These are phyloP conservation scores for Malurus elegans DNA, from an alignment of 2,113 vertebrate genomes.

Conservation along the genomic window DNA sequence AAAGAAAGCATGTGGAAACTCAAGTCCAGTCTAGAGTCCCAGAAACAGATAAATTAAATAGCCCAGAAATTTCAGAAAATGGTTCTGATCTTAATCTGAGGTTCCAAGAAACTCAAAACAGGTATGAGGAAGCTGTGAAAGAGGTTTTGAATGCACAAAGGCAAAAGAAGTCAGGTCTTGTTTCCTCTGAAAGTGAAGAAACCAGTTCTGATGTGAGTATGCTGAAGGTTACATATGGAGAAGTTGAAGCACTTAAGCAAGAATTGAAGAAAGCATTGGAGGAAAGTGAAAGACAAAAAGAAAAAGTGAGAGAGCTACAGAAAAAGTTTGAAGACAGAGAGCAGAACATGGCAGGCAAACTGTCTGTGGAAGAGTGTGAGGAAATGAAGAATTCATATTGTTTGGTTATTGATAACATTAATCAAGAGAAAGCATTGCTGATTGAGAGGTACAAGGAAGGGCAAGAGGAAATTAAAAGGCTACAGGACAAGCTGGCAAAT, in stretches of 20 bases:
- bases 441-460: constrained; percentile 86
- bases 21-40: constrained; percentile 70
- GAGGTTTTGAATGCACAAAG: constrained; percentile 78
- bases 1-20: constrained; percentile 76
- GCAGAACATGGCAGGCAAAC: not conserved
- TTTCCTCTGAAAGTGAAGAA: constrained; percentile 55
- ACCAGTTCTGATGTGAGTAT: constrained; percentile 60
- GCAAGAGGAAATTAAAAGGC: constrained; percentile 86
- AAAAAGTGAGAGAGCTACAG: constrained; percentile 79
- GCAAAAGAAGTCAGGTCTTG: constrained; percentile 65
- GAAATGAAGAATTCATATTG: constrained; percentile 78
- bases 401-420: constrained; percentile 77
- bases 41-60: constrained; percentile 44
- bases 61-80: constrained; percentile 78
- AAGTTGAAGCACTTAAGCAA: constrained; percentile 77
- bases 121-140: constrained; percentile 78
- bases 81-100: constrained; percentile 81
- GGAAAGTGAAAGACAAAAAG: constrained; percentile 75
- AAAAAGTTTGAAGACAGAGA: constrained; percentile 74
- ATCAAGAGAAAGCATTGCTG: constrained; percentile 80
- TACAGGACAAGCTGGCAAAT: constrained; percentile 83
- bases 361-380: constrained; percentile 75
- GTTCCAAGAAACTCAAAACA: constrained; percentile 81
- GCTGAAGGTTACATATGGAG: constrained; percentile 56
- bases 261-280: constrained; percentile 75